Evolutionary conservation across 2,113 vertebrate species (phyloP).

Genomic region (Elachura formosa): DNA sequence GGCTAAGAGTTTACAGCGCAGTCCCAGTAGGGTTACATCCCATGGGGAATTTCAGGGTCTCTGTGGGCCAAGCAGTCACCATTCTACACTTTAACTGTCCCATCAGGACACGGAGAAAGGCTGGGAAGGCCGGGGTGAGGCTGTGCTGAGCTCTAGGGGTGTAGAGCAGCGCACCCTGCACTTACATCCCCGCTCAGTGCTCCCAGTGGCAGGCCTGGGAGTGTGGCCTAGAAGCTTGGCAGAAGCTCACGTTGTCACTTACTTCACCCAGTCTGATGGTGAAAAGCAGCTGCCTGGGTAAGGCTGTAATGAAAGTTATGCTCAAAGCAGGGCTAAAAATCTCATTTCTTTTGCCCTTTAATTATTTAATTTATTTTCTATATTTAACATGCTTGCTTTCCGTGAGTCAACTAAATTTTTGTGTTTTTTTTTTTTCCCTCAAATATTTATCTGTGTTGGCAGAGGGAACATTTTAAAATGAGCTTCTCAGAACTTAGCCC

Average conservation of each 20-base stretch:
- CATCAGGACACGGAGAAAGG: not conserved
- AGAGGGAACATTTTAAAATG: slow-evolving; percentile 10
- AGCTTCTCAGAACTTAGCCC: not conserved
- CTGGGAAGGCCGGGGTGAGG: not conserved
- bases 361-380: slow-evolving; percentile 46
- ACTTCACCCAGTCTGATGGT: not conserved
- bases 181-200: not conserved
- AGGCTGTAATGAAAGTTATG: not conserved
- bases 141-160: not conserved
- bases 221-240: not conserved
- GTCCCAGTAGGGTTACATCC: not conserved
- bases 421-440: not conserved
- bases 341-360: not conserved
- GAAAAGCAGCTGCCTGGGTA: not conserved
- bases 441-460: slow-evolving; percentile 24
- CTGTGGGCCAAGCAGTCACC: not conserved
- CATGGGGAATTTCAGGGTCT: not conserved
- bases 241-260: not conserved
- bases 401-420: not conserved
- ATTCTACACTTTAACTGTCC: not conserved
- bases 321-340: not conserved
- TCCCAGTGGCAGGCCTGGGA: rapidly evolving
- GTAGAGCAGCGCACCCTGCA: rapidly evolving
- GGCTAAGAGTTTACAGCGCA: rapidly evolving
- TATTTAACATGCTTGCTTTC: not conserved